Percentiles rank a stretch among this genome's conserved stretches.
Conservation (phyloP, 1,140 invertebrate species). For the Orchestia grillus region DNA sequence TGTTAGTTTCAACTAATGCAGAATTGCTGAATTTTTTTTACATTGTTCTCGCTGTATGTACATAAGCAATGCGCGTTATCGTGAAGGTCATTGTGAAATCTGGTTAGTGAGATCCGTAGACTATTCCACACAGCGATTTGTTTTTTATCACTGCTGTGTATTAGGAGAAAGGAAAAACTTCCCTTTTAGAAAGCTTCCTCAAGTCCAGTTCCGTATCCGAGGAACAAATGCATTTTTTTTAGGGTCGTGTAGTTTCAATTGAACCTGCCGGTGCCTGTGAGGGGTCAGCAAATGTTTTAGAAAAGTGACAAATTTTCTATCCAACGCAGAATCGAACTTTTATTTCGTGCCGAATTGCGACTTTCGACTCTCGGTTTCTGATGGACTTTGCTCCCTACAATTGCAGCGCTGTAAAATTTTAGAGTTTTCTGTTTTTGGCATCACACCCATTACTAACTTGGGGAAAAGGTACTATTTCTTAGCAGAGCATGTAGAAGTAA, state of each 20-base stretch:
- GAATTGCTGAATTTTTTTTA: no score
- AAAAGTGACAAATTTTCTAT: background rate
- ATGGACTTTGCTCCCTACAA: background rate
- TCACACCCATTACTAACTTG: background rate
- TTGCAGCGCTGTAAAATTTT: background rate
- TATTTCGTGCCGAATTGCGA: background rate
- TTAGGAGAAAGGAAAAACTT: background rate
- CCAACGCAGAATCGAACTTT: background rate
- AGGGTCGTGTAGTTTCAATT: background rate
- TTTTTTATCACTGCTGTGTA: background rate
- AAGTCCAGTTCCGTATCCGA: background rate
- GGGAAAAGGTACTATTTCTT: background rate
- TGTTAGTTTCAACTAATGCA: no score
- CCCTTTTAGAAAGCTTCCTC: background rate
- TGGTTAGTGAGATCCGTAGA: background rate
- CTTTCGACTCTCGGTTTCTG: background rate
- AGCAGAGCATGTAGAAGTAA: background rate
- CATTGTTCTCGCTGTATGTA: background rate
- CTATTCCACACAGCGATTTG: background rate
- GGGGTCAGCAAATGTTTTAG: slow-evolving; percentile 7
- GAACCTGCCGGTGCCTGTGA: background rate
- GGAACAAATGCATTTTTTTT: background rate
- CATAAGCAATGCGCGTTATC: background rate
- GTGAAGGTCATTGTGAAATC: background rate
- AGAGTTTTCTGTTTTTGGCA: background rate